These are phyloP conservation scores for Fissipunctia ypsillon DNA, from an alignment of 2,888 invertebrate species.

Conservation along the genomic window DNA sequence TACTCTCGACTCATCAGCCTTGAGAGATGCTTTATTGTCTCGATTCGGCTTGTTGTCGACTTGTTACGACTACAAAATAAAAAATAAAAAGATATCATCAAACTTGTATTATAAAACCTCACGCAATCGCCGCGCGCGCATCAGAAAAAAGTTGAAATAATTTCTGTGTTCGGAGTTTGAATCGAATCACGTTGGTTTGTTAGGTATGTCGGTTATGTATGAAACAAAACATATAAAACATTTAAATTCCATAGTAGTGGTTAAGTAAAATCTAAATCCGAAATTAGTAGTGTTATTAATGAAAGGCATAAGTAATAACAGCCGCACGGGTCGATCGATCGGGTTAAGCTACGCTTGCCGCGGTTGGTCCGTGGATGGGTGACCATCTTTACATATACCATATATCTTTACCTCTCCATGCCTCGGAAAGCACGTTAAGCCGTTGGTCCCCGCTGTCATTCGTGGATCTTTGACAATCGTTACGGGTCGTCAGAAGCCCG, in stretches of 20 bases:
- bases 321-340: too few relatives aligned
- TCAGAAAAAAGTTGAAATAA: slow-evolving; percentile 78
- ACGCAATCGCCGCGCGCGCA: slow-evolving; percentile 78
- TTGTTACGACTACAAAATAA: slow-evolving; percentile 84
- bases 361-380: too few relatives aligned
- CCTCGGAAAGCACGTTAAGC: too few relatives aligned
- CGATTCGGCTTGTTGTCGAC: slow-evolving; percentile 88
- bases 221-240: background rate
- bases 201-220: slow-evolving; percentile 4
- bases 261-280: background rate
- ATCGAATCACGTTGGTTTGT: slow-evolving; percentile 62
- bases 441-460: too few relatives aligned
- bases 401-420: too few relatives aligned
- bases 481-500: too few relatives aligned
- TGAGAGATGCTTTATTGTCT: slow-evolving; percentile 88
- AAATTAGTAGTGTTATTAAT: background rate
- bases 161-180: slow-evolving; percentile 74
- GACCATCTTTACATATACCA: too few relatives aligned
- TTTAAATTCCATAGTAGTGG: slow-evolving; percentile 15
- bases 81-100: slow-evolving; percentile 85
- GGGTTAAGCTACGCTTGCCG: too few relatives aligned
- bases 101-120: slow-evolving; percentile 85
- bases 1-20: slow-evolving; percentile 87
- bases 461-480: too few relatives aligned
- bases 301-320: too few relatives aligned